Base-by-base conservation (phyloP, 2,797 vertebrate species). In the Sphaeramia orbicularis region DNA sequence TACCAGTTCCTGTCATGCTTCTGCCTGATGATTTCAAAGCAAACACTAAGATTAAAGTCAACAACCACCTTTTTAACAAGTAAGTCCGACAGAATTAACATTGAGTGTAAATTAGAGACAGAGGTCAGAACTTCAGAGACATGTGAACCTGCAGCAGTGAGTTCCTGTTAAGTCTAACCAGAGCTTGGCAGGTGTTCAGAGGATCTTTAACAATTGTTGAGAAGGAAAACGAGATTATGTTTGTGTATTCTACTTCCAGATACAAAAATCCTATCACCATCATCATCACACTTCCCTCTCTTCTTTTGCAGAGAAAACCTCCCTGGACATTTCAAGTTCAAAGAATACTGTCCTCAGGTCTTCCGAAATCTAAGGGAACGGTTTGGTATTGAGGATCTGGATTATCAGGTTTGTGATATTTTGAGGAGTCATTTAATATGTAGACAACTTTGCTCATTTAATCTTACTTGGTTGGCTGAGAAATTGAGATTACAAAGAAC, bases 51-150 rank as follows among this genome's bases (percentile, higher is more conserved):
- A 96, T 97, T 88, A 99, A 98, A 87, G 97, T 99, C 72, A 97
- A 96, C 93, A 98, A 98, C 81, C 97, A 98, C 77, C 96, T 98
- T 74, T 98, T 98, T 85, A 98, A 98, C 87, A 96, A 97, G 97
- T 97, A 91, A 19, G 78, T 35, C 35, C 0, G n/a, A 9, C 40
- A 15, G 8, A 27, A 5, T 48, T 14, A 4, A 9, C 11, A 7
- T 8, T 14, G 32, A 35, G 9, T 13, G 4, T 12, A 43, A n/a
- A 56, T 6, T 11, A 11, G 42, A n/a, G 21, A 32, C n/a, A 27
- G 10, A 13, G 6, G 3, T 35, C 32, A 8, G 32, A 35, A 2
- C 6, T 13, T 49, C 18, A 2, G 7, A n/a, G 47, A 42, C 27
- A 9, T 8, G 9, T 24, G 30, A 32, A 12, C 27, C 18, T 37